Evolutionary conservation across 2,797 vertebrate genomes (phyloP).

Genomic region (Kryptopterus vitreolus): DNA sequence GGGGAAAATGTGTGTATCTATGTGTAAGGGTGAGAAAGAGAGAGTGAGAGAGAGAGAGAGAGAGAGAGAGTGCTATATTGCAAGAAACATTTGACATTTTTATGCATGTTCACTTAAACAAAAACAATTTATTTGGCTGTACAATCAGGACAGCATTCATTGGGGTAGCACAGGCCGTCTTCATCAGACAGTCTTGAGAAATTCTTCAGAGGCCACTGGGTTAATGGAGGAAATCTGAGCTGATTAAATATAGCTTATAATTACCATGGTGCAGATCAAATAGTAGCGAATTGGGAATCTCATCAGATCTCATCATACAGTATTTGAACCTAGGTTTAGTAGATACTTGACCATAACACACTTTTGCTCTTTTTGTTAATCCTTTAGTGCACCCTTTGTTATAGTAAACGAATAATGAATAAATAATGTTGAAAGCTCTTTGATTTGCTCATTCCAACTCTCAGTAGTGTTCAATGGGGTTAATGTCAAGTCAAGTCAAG

Average conservation of each 20-base stretch:
- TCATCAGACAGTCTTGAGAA: background rate
- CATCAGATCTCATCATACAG: background rate
- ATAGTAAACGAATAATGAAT: background rate
- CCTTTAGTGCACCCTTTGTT: background rate
- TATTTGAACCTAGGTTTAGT: background rate
- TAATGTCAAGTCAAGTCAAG: too few species aligned
- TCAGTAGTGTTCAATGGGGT: background rate
- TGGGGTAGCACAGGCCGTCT: background rate
- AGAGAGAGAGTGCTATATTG: too few species aligned
- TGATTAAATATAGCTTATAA: constrained; percentile 6
- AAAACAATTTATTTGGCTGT: background rate
- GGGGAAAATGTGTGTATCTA: background rate
- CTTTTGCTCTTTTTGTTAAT: background rate
- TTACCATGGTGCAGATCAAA: background rate
- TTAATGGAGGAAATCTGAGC: constrained; percentile 1
- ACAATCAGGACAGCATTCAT: background rate
- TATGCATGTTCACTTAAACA: background rate
- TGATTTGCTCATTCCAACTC: background rate
- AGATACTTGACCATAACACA: background rate
- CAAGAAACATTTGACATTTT: too few species aligned
- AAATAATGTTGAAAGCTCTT: background rate
- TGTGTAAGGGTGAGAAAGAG: background rate
- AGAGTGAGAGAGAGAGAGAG: background rate
- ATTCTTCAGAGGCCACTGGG: background rate
- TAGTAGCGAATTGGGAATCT: background rate